Conservation (phyloP, 2,113 vertebrate species). For the Macaca fascicularis region T2T-MFA8v1.1 NC_088389.1:88623501-88624000, state of each 20-base stretch:
- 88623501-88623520: slow-evolving; percentile 3
- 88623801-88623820: neutral
- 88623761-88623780: slow-evolving; percentile 13
- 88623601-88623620: neutral
- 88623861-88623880: neutral
- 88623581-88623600: neutral
- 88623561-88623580: neutral
- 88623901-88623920: neutral
- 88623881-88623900: neutral
- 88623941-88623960: neutral
- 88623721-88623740: neutral
- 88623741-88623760: slow-evolving; percentile 19
- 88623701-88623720: slow-evolving; percentile 8
- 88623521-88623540: neutral
- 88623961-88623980: neutral
- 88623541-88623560: neutral
- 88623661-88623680: neutral
- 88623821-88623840: neutral
- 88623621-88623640: neutral
- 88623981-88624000: no score
- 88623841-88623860: neutral
- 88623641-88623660: neutral
- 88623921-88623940: neutral
- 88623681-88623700: neutral
- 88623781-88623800: neutral